Percentiles rank a stretch among this genome's conserved stretches.
Conservation (phyloP, 1,140 invertebrate genomes). For the Battus philenor region DNA sequence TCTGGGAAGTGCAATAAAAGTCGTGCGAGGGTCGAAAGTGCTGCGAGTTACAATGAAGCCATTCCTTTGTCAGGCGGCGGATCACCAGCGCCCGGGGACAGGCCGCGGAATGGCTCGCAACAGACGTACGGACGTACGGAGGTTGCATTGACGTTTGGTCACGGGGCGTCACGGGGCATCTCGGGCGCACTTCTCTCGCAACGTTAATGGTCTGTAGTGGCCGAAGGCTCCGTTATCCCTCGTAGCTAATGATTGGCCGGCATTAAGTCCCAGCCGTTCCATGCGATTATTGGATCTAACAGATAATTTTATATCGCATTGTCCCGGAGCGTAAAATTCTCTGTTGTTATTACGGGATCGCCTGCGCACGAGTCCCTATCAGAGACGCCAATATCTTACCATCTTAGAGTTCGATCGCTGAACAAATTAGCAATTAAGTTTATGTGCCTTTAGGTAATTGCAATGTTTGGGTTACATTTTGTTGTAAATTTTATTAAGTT, state of each 20-base stretch:
- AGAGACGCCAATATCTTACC: slow-evolving; percentile 29
- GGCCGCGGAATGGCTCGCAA: slow-evolving; percentile 27
- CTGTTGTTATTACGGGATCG: slow-evolving; percentile 62
- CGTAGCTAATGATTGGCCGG: slow-evolving; percentile 73
- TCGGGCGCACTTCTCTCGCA: slow-evolving; percentile 32
- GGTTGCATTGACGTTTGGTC: slow-evolving; percentile 73
- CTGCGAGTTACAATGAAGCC: slow-evolving; percentile 61
- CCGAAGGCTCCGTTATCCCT: slow-evolving; percentile 68
- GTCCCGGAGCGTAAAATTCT: slow-evolving; percentile 72
- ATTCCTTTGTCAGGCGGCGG: slow-evolving; percentile 49
- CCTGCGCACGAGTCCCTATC: slow-evolving; percentile 32
- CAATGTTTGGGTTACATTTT: too few relatives aligned
- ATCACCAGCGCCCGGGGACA: slow-evolving; percentile 41
- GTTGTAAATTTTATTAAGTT: too few relatives aligned
- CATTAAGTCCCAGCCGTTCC: slow-evolving; percentile 68
- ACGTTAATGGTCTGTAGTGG: slow-evolving; percentile 54
- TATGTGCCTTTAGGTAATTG: slow-evolving; percentile 18
- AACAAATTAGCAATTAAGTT: slow-evolving; percentile 36
- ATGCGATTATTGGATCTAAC: slow-evolving; percentile 74
- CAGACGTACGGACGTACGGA: slow-evolving; percentile 26
- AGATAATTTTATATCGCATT: slow-evolving; percentile 75
- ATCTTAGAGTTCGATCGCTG: slow-evolving; percentile 33
- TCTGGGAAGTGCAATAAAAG: slow-evolving; percentile 42
- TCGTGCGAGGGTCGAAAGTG: slow-evolving; percentile 27
- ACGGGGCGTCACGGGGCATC: slow-evolving; percentile 52